Conservation (phyloP, 2,113 vertebrate species). For the Onychostruthus taczanowskii region DNA sequence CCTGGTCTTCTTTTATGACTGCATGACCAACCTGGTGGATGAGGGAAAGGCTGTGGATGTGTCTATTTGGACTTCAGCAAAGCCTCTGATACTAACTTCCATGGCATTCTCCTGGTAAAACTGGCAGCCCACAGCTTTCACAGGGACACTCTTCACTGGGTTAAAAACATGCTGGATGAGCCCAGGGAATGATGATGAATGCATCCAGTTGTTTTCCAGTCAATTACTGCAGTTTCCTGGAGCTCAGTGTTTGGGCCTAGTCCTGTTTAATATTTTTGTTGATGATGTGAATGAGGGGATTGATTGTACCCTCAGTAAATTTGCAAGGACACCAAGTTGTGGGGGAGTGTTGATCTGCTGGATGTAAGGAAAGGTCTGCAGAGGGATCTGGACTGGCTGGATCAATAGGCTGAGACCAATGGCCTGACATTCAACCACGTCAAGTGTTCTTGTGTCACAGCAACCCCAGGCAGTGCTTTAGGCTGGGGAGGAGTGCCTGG, state of each 20-base stretch:
- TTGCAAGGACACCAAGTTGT: fast-evolving
- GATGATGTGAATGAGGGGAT: neutral
- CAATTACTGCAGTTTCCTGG: neutral
- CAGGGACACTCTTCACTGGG: too few relatives aligned
- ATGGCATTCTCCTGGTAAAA: neutral
- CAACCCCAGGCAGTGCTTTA: neutral
- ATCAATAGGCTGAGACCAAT: fast-evolving
- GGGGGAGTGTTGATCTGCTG: neutral
- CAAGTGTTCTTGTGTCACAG: too few relatives aligned
- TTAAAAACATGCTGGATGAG: neutral
- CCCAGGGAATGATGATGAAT: neutral
- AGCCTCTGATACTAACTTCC: neutral
- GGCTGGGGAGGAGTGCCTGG: neutral
- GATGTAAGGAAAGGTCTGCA: neutral
- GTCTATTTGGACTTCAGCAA: neutral
- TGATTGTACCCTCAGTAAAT: neutral
- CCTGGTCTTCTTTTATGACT: neutral
- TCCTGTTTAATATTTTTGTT: neutral
- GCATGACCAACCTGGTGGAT: neutral
- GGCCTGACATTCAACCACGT: fast-evolving
- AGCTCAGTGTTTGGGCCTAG: neutral
- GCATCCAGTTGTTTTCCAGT: neutral
- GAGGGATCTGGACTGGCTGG: neutral
- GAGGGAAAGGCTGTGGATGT: neutral
- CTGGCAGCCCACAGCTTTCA: neutral